Conservation (phyloP, 1,140 invertebrate species). For the Agrilus planipennis region DNA sequence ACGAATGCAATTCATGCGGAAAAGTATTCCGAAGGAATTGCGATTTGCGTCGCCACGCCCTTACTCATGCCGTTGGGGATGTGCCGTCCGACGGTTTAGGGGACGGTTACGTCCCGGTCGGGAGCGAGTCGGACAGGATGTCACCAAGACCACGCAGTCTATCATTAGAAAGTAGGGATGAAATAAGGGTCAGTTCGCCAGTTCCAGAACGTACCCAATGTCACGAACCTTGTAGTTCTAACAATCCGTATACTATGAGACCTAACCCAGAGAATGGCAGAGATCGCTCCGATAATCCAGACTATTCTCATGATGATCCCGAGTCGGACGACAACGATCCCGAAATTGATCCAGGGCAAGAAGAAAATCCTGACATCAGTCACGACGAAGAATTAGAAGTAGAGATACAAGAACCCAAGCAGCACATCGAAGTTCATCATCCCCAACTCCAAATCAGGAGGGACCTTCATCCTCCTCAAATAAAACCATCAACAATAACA, state of each 20-base stretch:
- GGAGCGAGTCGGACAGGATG: conserved; percentile 38
- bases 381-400: conserved; percentile 32
- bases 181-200: conserved; percentile 27
- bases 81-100: conserved; percentile 56
- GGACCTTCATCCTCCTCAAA: conserved; percentile 47
- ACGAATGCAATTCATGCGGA: conserved; percentile 81
- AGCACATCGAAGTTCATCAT: conserved; percentile 31
- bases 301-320: conserved; percentile 14
- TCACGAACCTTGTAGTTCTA: conserved; percentile 43
- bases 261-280: conserved; percentile 38
- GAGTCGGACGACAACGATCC: conserved; percentile 38
- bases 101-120: conserved; percentile 50
- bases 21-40: conserved; percentile 80
- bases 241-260: conserved; percentile 53
- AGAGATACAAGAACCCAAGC: conserved; percentile 20
- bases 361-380: conserved; percentile 39
- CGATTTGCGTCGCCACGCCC: conserved; percentile 68
- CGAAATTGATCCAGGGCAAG: conserved; percentile 41
- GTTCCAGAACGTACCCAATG: conserved; percentile 48
- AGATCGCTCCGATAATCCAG: conserved; percentile 9
- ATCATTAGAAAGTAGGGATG: conserved; percentile 29
- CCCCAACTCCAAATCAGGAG: conserved; percentile 58
- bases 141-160: conserved; percentile 27
- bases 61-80: conserved; percentile 76
- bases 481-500: conserved; percentile 33